Base-by-base conservation (phyloP, 2,888 invertebrate genomes). In the Polia nebulosa region DNA sequence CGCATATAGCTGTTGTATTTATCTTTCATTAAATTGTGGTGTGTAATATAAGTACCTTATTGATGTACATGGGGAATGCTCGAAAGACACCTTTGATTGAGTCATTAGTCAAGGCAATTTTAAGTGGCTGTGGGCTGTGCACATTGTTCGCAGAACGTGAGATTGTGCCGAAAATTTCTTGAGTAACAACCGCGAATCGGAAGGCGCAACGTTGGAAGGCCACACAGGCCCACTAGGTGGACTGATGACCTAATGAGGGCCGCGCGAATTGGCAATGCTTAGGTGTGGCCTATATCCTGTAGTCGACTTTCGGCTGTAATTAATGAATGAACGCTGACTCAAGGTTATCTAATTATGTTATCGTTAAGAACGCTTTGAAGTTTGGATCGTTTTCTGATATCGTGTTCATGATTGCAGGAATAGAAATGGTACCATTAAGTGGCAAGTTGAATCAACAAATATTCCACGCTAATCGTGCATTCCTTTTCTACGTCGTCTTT, bases 401-500 rank as follows among this genome's bases (percentile, higher is more conserved):
- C 11, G 9, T 60, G 41, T 69, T 32, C 25, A n/a, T 57, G 9
- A 27, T 71, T 71, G 34, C 72, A 72, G 71, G 25, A 6, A 0
- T n/a, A 25, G 0, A 3, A 6, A 0, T 4, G 0, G 0, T 2
- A 22, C 0, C 3, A 3, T 0, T 11, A 20, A 1, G 22, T n/a
- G 3, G 1, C 15, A 0, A 0, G 17, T 29, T 63, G 39, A 34
- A 57, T 52, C 0, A 1, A 22, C 51, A 51, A 4, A 11, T 45
- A 27, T 72, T 72, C 45, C 13, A 6, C 39, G 68, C 69, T 27
- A 39, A 68, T 41, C 68, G 20, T 17, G 63, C 72, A 13, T 72
- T 63, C 41, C 20, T 72, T 20, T 72, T 72, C 45, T 63, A 63
- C 63, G 8, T 72, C 5, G 11, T 8, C 11, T 41, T 27, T 44